Percentiles rank a stretch among this genome's conserved stretches.
These are phyloP conservation scores for Acrobasis consociella DNA, from an alignment of 2,888 invertebrate species.

Conservation along the genomic window DNA sequence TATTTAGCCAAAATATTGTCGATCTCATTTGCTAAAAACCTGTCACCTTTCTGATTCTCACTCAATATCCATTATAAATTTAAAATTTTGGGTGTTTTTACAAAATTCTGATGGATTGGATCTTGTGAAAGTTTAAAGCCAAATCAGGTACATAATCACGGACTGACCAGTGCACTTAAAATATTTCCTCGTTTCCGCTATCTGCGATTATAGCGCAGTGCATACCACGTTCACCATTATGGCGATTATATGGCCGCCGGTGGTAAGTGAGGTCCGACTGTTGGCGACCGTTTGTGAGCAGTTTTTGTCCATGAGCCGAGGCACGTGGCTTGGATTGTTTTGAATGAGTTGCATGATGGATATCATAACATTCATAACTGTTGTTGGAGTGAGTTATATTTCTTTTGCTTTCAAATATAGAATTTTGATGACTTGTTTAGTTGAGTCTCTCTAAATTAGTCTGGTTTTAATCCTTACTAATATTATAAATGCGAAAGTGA, in stretches of 20 bases:
- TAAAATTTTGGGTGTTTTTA: too few species aligned
- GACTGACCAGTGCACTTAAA: neutral
- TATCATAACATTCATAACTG: neutral
- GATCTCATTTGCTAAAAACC: too few species aligned
- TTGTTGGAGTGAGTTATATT: neutral
- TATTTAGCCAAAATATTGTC: too few species aligned
- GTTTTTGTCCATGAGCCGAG: neutral
- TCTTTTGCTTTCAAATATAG: neutral
- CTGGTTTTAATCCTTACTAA: too few species aligned
- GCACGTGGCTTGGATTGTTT: neutral
- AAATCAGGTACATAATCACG: too few species aligned
- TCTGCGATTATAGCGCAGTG: conserved; percentile 17
- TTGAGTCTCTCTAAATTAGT: neutral
- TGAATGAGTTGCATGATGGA: conserved; percentile 1
- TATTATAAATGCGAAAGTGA: too few species aligned
- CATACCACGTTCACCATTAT: conserved; percentile 38
- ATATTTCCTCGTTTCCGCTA: neutral
- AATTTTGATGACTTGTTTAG: neutral
- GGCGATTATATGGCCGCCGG: conserved; percentile 20
- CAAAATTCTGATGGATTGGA: too few species aligned
- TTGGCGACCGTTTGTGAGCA: conserved; percentile 2
- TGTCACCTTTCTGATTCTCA: too few species aligned
- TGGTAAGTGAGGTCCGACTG: conserved; percentile 1
- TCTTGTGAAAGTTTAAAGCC: too few species aligned
- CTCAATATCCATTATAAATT: too few species aligned